Evolutionary conservation across 2,113 vertebrate species (phyloP).

Genomic region (Pelusios castaneus): DNA sequence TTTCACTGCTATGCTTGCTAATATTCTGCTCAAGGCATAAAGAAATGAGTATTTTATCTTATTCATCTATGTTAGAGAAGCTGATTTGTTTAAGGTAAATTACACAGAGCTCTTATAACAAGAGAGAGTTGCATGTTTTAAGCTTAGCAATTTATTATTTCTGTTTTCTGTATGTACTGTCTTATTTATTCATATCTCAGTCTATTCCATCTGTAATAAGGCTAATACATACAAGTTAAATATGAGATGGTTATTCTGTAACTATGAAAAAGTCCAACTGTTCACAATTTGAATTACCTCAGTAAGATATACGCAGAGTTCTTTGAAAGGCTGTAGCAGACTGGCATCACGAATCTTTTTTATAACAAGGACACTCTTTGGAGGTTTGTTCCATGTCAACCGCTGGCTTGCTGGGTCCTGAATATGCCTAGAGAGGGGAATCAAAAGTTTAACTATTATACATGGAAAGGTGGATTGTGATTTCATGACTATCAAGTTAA

Average conservation of each 20-base stretch:
- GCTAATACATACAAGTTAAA: neutral
- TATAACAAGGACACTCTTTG: slow-evolving; percentile 97
- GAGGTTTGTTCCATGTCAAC: slow-evolving; percentile 96
- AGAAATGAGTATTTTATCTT: neutral
- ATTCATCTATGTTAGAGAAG: neutral
- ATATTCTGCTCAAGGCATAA: neutral
- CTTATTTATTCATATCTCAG: neutral
- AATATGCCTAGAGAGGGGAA: slow-evolving; percentile 86
- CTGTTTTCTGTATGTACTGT: accelerated
- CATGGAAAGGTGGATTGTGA: neutral
- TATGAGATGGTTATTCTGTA: accelerated
- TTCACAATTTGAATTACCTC: slow-evolving; percentile 78
- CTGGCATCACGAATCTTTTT: slow-evolving; percentile 93
- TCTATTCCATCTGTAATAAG: neutral
- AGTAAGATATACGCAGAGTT: slow-evolving; percentile 91
- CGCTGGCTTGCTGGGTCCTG: slow-evolving; percentile 97
- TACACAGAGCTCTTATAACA: neutral
- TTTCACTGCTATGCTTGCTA: neutral
- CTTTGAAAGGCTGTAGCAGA: slow-evolving; percentile 93
- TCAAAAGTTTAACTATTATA: neutral
- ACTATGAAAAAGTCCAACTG: neutral
- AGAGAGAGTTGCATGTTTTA: neutral
- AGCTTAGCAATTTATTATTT: neutral
- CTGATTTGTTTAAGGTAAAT: neutral
- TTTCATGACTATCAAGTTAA: neutral